Conservation (phyloP, 2,888 invertebrate species). For the Eretmocerus hayati region DNA sequence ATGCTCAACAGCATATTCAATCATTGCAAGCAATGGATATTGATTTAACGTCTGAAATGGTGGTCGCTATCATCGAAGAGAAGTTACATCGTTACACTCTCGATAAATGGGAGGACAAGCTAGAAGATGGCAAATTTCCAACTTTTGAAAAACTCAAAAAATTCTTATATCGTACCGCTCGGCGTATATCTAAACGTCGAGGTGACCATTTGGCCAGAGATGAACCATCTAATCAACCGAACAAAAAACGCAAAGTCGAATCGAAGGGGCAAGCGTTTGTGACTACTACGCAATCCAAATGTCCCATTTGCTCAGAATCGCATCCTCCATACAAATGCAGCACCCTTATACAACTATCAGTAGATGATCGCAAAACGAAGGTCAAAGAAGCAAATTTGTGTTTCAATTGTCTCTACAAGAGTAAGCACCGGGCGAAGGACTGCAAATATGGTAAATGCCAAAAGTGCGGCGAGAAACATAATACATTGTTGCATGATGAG, state of each 20-base stretch:
- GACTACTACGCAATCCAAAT: not conserved
- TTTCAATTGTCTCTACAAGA: not conserved
- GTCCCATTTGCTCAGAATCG: not conserved
- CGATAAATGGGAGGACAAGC: conserved; percentile 6
- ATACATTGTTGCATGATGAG: not conserved
- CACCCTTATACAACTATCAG: not conserved
- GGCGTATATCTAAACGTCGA: conserved; percentile 5
- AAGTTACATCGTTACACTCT: conserved; percentile 2
- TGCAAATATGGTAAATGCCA: not conserved
- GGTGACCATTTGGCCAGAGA: not conserved
- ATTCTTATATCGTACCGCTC: conserved; percentile 5
- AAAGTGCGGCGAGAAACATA: not conserved
- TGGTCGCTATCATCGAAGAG: conserved; percentile 6
- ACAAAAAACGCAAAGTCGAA: not conserved
- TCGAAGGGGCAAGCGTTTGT: not conserved
- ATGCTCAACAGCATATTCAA: conserved; percentile 21
- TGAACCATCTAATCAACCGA: not conserved
- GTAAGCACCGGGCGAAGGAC: not conserved
- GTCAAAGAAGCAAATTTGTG: not conserved
- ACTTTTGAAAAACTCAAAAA: conserved; percentile 1
- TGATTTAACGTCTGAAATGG: not conserved
- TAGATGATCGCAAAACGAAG: not conserved
- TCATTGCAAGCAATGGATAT: not conserved
- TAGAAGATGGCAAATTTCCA: conserved; percentile 1
- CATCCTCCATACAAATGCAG: not conserved